A percentile compares a stretch with the other conserved stretches of the same genome.
Conservation (phyloP, 2,888 invertebrate species). For the Endomychus coccineus region DNA sequence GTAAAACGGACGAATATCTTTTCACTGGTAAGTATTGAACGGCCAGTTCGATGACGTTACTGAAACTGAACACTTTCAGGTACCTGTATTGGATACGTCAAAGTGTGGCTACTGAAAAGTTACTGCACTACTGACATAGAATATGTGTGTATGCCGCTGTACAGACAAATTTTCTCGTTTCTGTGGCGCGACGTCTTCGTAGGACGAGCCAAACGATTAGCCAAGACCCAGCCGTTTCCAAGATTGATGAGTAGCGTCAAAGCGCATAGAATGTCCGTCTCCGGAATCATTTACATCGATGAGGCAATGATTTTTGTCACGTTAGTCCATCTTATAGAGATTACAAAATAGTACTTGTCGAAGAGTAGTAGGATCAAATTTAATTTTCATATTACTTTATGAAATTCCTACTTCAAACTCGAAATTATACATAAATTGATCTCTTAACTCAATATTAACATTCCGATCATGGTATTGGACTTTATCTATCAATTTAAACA, state of each 20-base stretch:
- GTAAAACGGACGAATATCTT: conserved; percentile 61
- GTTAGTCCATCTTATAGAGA: no score
- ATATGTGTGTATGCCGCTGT: conserved; percentile 53
- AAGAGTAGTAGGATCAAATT: no score
- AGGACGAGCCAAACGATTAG: conserved; percentile 61
- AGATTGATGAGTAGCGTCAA: conserved; percentile 61
- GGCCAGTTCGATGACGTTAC: no score
- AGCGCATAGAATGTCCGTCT: conserved; percentile 64
- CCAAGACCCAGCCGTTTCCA: conserved; percentile 55
- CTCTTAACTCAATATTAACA: no score
- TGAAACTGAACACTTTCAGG: conserved; percentile 32
- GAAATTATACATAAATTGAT: no score
- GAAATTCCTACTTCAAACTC: no score
- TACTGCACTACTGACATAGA: conserved; percentile 51
- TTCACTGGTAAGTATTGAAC: conserved; percentile 54
- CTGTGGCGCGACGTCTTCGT: conserved; percentile 60
- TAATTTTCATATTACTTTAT: no score
- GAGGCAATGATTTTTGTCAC: conserved; percentile 59
- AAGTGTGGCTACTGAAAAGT: conserved; percentile 69
- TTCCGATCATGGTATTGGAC: no score
- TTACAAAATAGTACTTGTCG: no score
- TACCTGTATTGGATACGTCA: conserved; percentile 65
- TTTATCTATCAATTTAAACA: no score
- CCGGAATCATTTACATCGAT: conserved; percentile 59
- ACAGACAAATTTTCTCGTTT: conserved; percentile 66